Percentiles rank a stretch among this genome's conserved stretches.
phyloP scores from a whole-genome alignment of 2,797 vertebrate species.

The Rhabdomys pumilio region DNA sequence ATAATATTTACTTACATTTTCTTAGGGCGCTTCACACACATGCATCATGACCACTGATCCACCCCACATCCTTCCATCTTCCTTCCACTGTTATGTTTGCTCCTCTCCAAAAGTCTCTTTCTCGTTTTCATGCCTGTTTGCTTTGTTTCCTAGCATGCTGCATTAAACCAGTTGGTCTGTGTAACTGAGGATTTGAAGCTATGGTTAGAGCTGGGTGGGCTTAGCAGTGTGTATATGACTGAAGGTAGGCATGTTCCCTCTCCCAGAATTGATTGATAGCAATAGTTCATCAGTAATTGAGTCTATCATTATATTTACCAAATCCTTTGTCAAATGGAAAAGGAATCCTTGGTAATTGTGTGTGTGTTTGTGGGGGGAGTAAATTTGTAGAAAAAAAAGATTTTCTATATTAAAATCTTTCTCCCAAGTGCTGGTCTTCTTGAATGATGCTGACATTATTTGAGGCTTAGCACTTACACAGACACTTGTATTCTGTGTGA shows the following conservation, averaged over 20 bases:
- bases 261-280: background rate
- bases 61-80: background rate
- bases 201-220: background rate
- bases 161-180: background rate
- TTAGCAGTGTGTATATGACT: background rate
- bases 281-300: background rate
- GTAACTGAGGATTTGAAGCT: background rate
- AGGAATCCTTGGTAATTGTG: background rate
- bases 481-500: background rate
- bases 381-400: background rate
- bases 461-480: rapidly evolving
- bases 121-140: background rate
- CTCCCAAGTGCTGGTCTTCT: background rate
- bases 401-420: background rate
- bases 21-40: background rate
- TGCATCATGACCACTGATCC: background rate
- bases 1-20: background rate
- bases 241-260: background rate
- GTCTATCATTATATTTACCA: background rate
- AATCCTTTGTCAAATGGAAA: background rate
- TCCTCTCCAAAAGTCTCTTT: background rate
- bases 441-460: background rate
- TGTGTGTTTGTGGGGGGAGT: background rate
- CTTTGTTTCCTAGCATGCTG: background rate
- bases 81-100: background rate